phyloP scores from a whole-genome alignment of 2,888 invertebrate genomes.

The Hirtodrosophila trivittata region DNA sequence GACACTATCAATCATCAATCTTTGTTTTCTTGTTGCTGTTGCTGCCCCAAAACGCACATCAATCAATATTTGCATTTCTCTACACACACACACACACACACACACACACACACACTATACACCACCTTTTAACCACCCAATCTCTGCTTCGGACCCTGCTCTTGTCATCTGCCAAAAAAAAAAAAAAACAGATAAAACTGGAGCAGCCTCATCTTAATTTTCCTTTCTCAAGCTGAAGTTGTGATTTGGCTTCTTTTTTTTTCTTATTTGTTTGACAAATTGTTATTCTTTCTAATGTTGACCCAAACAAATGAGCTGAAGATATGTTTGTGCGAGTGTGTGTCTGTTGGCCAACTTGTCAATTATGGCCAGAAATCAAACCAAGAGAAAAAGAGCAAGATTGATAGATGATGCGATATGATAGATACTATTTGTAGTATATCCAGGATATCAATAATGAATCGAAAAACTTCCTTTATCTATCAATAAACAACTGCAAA shows the following conservation, averaged over 20 bases:
- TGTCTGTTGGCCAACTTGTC: constrained; percentile 42
- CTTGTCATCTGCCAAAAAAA: constrained; percentile 13
- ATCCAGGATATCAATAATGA: too few relatives aligned
- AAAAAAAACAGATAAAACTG: constrained; percentile 14
- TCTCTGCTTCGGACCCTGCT: background rate
- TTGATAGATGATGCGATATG: constrained; percentile 39
- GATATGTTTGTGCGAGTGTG: constrained; percentile 16
- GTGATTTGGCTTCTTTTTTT: constrained; percentile 30
- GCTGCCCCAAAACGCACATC: constrained; percentile 39
- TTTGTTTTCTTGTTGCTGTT: constrained; percentile 32
- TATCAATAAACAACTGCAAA: too few relatives aligned
- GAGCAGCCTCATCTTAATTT: constrained; percentile 23
- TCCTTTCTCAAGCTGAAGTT: constrained; percentile 11
- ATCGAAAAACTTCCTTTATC: background rate
- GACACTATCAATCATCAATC: constrained; percentile 77
- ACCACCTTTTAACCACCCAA: background rate
- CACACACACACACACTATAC: background rate
- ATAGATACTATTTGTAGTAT: too few relatives aligned
- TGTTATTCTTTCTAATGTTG: constrained; percentile 42
- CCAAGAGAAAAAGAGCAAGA: constrained; percentile 16
- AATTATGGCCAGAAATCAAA: constrained; percentile 31
- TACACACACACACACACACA: background rate
- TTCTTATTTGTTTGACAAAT: constrained; percentile 57
- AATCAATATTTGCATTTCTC: constrained; percentile 67
- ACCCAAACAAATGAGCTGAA: constrained; percentile 59